phyloP scores from a whole-genome alignment of 2,797 vertebrate species.

The Sus cebifrons region DNA sequence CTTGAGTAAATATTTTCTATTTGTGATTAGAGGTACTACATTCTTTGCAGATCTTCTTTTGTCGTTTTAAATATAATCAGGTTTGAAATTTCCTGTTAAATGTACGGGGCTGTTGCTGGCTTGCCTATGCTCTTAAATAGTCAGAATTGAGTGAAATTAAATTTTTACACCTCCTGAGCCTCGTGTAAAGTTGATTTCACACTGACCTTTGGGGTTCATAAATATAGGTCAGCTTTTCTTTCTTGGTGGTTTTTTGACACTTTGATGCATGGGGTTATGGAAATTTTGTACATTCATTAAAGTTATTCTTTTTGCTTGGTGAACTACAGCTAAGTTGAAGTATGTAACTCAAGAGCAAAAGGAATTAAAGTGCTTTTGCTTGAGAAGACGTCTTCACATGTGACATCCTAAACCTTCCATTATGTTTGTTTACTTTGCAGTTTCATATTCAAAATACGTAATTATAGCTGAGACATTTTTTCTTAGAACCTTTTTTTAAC shows the following conservation, averaged over 20 bases:
- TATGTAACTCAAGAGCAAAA: slow-evolving; percentile 51
- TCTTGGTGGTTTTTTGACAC: slow-evolving; percentile 77
- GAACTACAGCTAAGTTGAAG: slow-evolving; percentile 34
- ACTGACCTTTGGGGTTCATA: slow-evolving; percentile 79
- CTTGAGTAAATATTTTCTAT: neutral
- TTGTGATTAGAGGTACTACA: neutral
- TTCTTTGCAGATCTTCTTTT: slow-evolving; percentile 49
- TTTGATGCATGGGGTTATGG: slow-evolving; percentile 80
- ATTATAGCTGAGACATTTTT: slow-evolving; percentile 39
- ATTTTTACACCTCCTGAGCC: slow-evolving; percentile 27
- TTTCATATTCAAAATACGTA: slow-evolving; percentile 64
- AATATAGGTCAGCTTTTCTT: slow-evolving; percentile 79
- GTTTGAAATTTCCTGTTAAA: slow-evolving; percentile 49
- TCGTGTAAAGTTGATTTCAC: slow-evolving; percentile 72
- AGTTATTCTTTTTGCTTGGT: slow-evolving; percentile 67
- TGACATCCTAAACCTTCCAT: slow-evolving; percentile 39
- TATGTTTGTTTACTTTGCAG: slow-evolving; percentile 50
- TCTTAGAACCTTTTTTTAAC: slow-evolving; percentile 43
- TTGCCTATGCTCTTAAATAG: neutral
- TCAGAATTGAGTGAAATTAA: slow-evolving; percentile 57
- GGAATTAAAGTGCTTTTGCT: slow-evolving; percentile 59
- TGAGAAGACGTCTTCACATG: slow-evolving; percentile 1
- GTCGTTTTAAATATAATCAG: slow-evolving; percentile 11
- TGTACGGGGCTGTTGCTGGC: neutral
- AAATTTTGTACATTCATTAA: slow-evolving; percentile 76